Base-by-base conservation (phyloP, 2,888 invertebrate species). In the Venusia cambrica region DNA sequence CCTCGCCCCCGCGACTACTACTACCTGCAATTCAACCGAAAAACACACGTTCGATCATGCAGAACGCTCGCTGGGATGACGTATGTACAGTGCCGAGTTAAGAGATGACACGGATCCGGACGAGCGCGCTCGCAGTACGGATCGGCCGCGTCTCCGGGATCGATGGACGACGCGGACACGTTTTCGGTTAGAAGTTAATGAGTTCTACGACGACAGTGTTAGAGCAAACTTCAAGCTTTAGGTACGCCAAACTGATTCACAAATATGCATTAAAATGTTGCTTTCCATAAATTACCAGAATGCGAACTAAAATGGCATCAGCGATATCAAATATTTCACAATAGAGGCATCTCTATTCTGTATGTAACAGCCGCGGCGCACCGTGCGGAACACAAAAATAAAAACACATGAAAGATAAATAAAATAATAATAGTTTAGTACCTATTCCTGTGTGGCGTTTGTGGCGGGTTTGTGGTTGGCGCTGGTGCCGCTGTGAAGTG, bases 21-120 rank as follows among this genome's bases (percentile, higher is more conserved):
- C 73, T 77, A 73, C 87, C 88, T 88, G 87, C 47, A 84, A 87
- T 70, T 61, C 51, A 83, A 87, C 63, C 73, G 75, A 77, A 83
- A 81, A 87, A 87, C 87, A 87, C 87, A 76, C 85, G 74, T 84
- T 83, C 84, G 80, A 79, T 84, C 87, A 83, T 87, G 88, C 88
- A 79, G 72, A 72, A 77, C 70, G 85, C 76, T 79, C 78, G 85
- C 78, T 70, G 69, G 63, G 63, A 79, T 77, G 83, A 58, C 52
- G 56, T 83, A 83, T 84, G 61, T 84, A 83, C 87, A 81, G 67
- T 76, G 81, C 51, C 51, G 35, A 48, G 48, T 9, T 7, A 41
- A 46, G 42, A 45, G 25, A 47, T 36, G 28, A 10, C 9, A 14
- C 21, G 5, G 26, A 8, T 27, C 17, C 34, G 34, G 13, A 12